phyloP scores from a whole-genome alignment of 2,797 vertebrate genomes.

The Gallinago stenura region DNA sequence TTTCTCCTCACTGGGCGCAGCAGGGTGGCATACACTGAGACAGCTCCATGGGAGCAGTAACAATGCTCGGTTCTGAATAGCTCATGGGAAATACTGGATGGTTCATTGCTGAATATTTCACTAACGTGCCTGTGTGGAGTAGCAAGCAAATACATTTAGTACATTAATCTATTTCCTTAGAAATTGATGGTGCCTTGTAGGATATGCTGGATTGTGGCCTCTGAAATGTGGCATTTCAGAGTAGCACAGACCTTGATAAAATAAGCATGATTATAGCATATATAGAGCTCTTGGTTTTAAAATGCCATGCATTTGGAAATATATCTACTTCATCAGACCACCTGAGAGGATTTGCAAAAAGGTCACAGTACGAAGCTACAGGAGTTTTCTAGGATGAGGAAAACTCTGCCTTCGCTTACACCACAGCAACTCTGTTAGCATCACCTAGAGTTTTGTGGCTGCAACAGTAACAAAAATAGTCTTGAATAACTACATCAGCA shows the following conservation, averaged over 20 bases:
- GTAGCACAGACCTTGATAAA: background rate
- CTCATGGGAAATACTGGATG: background rate
- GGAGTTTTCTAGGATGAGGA: background rate
- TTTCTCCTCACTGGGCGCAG: background rate
- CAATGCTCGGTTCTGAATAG: background rate
- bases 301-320: constrained; percentile 27
- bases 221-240: background rate
- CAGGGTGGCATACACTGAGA: background rate
- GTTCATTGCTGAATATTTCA: background rate
- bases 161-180: background rate
- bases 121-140: background rate
- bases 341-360: constrained; percentile 10
- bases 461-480: background rate
- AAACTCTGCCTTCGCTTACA: background rate
- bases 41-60: background rate
- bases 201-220: background rate
- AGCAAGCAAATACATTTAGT: background rate
- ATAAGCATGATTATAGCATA: background rate
- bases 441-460: background rate
- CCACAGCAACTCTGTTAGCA: background rate
- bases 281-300: constrained; percentile 4
- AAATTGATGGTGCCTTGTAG: background rate
- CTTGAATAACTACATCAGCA: background rate
- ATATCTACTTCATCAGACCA: background rate
- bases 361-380: background rate